Evolutionary conservation across 2,113 vertebrate genomes (phyloP), one percentile per base, ranked within the genome.

Genomic region (Boulengeromyrus knoepffleri): DNA sequence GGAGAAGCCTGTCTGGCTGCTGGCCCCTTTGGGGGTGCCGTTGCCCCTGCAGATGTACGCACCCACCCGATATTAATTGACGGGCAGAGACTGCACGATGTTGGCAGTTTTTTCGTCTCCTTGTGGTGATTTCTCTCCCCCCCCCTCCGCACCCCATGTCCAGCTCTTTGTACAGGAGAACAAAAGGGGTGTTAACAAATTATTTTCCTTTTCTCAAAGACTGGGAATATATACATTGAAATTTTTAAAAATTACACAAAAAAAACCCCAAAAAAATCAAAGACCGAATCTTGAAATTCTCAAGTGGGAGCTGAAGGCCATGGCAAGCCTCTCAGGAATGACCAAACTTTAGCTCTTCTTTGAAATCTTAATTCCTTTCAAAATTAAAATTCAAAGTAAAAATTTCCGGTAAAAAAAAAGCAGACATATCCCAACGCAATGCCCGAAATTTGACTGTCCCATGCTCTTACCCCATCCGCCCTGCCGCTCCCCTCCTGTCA

Each of bases 31-130:
- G 90, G 91, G 90, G 91, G 93, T 91, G 95, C 95, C 96, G 96
- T 95, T 94, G 94, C 93, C 92, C 96, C 94, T 46, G 21, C 93
- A 89, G 47, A 91, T 93, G 94, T 92, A 94, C 94, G 94, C 94
- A 96, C 93, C 96, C 94, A 93, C 93, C 93, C 94, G 93, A 93
- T 96, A 95, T 96, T 96, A 95, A 95, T 95, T 93, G 94, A 89
- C 90, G 93, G 93, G 94, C 95, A 96, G 94, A 92, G 94, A 95
- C 21, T 90, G 49, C 77, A 5, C 21, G 91, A 66, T 52, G 62
- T n/a, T 89, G 10, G 45, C 36, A 91, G 45, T 70, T 27, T 91
- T 7, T 87, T 45, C 62, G 10, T 91, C 89, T 70, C 77, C 62
- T 24, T 95, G 95, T 93, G 94, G 94, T 24, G 93, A 94, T 95